These are phyloP conservation scores for Scortum barcoo DNA, from an alignment of 2,113 vertebrate genomes.

Conservation along the genomic window DNA sequence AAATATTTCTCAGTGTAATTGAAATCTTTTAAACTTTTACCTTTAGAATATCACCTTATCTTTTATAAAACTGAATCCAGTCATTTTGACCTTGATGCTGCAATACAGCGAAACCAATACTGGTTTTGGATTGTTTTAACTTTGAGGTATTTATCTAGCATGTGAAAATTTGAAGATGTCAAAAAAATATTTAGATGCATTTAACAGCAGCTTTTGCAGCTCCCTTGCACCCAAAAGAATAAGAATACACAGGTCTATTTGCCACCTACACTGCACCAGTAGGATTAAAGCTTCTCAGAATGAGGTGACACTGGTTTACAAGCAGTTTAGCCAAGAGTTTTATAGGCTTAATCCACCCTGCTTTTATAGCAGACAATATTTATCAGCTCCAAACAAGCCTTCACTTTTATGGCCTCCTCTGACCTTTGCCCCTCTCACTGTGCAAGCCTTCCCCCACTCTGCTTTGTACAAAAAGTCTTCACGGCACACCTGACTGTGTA, in stretches of 20 bases:
- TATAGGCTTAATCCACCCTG: conserved; percentile 72
- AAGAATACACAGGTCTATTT: not conserved
- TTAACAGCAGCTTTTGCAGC: too few relatives aligned
- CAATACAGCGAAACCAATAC: not conserved
- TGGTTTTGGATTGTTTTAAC: not conserved
- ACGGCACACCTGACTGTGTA: conserved; percentile 8
- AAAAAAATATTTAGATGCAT: not conserved
- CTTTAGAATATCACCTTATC: not conserved
- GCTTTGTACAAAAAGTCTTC: not conserved
- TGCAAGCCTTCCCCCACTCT: not conserved
- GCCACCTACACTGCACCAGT: not conserved
- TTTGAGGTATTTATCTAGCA: not conserved
- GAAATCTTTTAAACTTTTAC: too few relatives aligned
- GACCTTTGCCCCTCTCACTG: conserved; percentile 77
- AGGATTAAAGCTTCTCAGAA: conserved; percentile 20
- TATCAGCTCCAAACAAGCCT: conserved; percentile 73
- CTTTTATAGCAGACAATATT: conserved; percentile 81
- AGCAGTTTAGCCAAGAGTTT: conserved; percentile 57
- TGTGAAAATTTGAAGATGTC: not conserved
- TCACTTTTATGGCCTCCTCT: conserved; percentile 73
- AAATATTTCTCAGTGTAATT: too few relatives aligned
- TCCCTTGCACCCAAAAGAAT: not conserved
- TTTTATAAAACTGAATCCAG: not conserved
- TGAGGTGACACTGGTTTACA: conserved; percentile 44
- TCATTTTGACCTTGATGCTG: not conserved